Conservation (phyloP, 2,797 vertebrate genomes). For the Pipistrellus kuhlii region DNA sequence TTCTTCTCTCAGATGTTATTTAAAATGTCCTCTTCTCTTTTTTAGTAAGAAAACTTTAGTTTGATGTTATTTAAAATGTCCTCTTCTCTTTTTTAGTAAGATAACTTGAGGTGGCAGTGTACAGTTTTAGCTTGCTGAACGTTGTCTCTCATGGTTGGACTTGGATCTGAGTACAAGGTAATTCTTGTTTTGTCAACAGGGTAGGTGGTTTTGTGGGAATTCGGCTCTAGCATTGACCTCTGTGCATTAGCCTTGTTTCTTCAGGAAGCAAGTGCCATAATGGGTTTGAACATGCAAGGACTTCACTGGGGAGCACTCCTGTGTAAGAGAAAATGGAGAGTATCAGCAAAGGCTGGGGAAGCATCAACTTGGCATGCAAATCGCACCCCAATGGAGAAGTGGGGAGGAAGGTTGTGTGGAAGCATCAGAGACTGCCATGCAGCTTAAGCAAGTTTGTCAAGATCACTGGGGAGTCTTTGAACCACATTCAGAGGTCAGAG, state of each 20-base stretch:
- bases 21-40: background rate
- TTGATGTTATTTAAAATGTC: slow-evolving; percentile 63
- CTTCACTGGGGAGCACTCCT: background rate
- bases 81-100: background rate
- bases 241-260: background rate
- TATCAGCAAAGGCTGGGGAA: background rate
- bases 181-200: slow-evolving; percentile 69
- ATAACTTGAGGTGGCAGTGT: slow-evolving; percentile 21
- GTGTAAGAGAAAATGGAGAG: background rate
- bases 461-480: background rate
- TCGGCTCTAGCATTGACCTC: background rate
- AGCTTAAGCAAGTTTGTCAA: background rate
- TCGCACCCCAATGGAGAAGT: background rate
- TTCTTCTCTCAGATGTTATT: slow-evolving; percentile 69
- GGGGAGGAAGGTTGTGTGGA: background rate
- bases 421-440: rapidly evolving
- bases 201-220: slow-evolving; percentile 40
- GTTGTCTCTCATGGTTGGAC: slow-evolving; percentile 51
- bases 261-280: background rate
- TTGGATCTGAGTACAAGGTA: slow-evolving; percentile 38
- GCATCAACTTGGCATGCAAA: rapidly evolving
- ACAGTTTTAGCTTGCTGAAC: slow-evolving; percentile 57
- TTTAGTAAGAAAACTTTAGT: background rate
- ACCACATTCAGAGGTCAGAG: background rate
- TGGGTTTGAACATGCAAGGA: background rate